Conservation (phyloP, 2,888 invertebrate genomes). For the Mantis religiosa region DNA sequence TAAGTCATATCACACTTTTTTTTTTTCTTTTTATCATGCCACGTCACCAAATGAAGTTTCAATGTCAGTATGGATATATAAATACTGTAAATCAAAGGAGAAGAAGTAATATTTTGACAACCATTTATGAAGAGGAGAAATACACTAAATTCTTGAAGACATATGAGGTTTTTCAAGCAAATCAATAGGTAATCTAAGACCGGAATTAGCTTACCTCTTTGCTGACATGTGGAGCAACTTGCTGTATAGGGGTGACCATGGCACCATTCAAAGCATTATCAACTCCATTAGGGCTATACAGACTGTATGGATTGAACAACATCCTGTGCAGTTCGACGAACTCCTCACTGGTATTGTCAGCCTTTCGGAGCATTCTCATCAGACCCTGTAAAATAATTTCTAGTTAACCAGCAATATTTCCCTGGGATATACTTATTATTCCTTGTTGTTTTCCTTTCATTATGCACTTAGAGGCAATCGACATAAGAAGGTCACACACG, state of each 20-base stretch:
- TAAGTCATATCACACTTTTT: too few species aligned
- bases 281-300: constrained; percentile 60
- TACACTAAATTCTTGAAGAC: background rate
- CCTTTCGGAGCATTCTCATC: constrained; percentile 60
- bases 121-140: background rate
- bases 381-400: constrained; percentile 53
- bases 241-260: constrained; percentile 59
- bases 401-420: too few species aligned
- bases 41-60: too few species aligned
- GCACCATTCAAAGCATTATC: constrained; percentile 63
- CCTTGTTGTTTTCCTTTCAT: too few species aligned
- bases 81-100: too few species aligned
- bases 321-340: constrained; percentile 72
- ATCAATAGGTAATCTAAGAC: background rate
- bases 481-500: too few species aligned
- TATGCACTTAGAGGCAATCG: too few species aligned
- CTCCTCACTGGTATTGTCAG: constrained; percentile 46
- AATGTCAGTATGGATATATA: too few species aligned
- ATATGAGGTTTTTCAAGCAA: constrained; percentile 1
- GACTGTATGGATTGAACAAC: constrained; percentile 73
- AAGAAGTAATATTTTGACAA: background rate
- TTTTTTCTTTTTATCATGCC: too few species aligned
- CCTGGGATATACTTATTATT: too few species aligned
- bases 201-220: constrained; percentile 49
- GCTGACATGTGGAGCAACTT: constrained; percentile 59